Base-by-base conservation (phyloP, 2,888 invertebrate species). In the Trachelus stipa region DNA sequence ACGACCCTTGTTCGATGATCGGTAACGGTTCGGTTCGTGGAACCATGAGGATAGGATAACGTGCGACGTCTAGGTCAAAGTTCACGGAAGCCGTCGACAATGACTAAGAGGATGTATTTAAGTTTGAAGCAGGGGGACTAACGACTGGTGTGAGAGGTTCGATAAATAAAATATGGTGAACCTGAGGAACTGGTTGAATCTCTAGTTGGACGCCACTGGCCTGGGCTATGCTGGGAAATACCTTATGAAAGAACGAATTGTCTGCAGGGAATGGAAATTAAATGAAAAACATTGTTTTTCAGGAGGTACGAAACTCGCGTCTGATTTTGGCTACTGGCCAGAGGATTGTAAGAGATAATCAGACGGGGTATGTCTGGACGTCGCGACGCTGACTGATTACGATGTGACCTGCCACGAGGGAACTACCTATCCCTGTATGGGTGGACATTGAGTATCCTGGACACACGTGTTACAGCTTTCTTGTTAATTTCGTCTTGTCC, bases 251-350 rank as follows among this genome's bases (percentile, higher is more conserved):
- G 76, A 77, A 68, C 68, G 77, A 73, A 68, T 71, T 34, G 76
- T 75, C 71, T 35, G 34, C 15, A 23, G 79, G 77, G 82, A 84
- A 84, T 85, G 85, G 80, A 85, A 84, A 85, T 85, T 83, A 82
- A 84, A 84, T 84, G 82, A 84, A 81, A 85, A 76, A 79, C 79
- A 84, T 84, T 85, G 85, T 84, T 85, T 76, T 75, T 78, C 74
- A 56, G 78, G n/a, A 73, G 73, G 73, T 74, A 73, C 74, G 15
- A 40, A 40, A 40, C 56, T 56, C 56, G 56, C 23, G 23, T 23
- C 56, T 15, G 56, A 56, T 56, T 56, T 56, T 56, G 56, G 56
- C 56, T 56, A 23, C 56, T 56, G 23, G 56, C 56, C 56, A 56
- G 23, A 56, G 9, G 23, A 56, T 23, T 23, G 56, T 0, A 9